These are phyloP conservation scores for Sclerodermus sp. DNA, from an alignment of 2,888 invertebrate species.

Conservation along the genomic window DNA sequence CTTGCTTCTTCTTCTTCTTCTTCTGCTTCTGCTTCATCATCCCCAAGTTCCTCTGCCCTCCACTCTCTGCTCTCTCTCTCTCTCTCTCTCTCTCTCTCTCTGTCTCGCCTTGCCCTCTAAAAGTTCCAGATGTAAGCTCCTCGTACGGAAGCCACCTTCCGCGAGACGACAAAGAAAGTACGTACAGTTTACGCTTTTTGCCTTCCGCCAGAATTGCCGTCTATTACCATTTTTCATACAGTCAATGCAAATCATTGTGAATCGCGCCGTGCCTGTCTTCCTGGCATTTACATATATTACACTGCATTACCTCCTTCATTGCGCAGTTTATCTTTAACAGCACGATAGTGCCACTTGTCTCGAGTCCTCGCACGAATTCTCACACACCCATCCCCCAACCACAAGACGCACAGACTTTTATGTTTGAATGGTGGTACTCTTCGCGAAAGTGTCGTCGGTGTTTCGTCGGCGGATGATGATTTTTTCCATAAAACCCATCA, in stretches of 20 bases:
- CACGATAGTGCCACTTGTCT: not conserved
- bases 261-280: constrained; percentile 18
- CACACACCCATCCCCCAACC: too few relatives aligned
- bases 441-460: too few relatives aligned
- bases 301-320: constrained; percentile 4
- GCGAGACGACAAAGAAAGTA: constrained; percentile 14
- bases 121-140: constrained; percentile 21
- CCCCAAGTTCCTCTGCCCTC: too few relatives aligned
- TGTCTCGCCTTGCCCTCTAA: not conserved
- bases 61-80: constrained; percentile 2
- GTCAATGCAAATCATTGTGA: constrained; percentile 20
- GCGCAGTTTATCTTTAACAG: constrained; percentile 3
- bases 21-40: constrained; percentile 7
- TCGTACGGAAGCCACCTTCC: constrained; percentile 7
- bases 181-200: constrained; percentile 12
- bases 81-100: not conserved
- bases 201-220: constrained; percentile 3
- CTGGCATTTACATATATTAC: constrained; percentile 21
- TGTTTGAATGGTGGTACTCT: too few relatives aligned
- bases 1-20: constrained; percentile 15
- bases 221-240: constrained; percentile 28
- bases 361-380: too few relatives aligned
- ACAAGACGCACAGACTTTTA: too few relatives aligned
- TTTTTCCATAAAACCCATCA: too few relatives aligned
- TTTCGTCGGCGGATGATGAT: too few relatives aligned